Base-by-base conservation (phyloP, 2,113 vertebrate species). In the Cyanoramphus novaezelandiae region DNA sequence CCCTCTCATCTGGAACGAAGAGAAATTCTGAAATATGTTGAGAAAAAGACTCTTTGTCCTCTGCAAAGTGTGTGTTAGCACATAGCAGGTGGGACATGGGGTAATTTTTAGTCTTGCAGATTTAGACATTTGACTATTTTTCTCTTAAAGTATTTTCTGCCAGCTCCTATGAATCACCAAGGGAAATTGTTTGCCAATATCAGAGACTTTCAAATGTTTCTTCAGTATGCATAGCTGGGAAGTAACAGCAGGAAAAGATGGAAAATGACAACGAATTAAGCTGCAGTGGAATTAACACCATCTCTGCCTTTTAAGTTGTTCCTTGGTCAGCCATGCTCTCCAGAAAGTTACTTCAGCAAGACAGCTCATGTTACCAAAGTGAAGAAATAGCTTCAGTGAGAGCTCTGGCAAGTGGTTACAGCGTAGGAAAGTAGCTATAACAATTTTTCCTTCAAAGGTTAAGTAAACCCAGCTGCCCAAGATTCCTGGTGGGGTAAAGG, bases 81-180 rank as follows among this genome's bases (percentile, higher is more conserved):
- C 16, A 46, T 20, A n/a, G 14, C 27, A 25, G 41, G 5, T 23
- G 20, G 35, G 39, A 43, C 6, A 75, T 0, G 0, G 31, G 24
- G 2, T 18, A 55, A 90, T 80, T 82, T 87, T 59, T n/a, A 44
- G 7, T 76, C 50, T 80, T 60, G 19, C 5, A 69, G 25, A 53
- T 92, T 76, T 50, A 77, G 39, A 47, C 12, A 59, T 53, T 77
- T 77, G 27, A 44, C 24, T 86, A 9, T 68, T 62, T 35, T n/a
- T 70, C 29, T 70, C 41, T 65, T 68, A 31, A 41, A 81, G 33
- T 24, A 28, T 49, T 87, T 88, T 27, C 67, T 85, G 10, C 14
- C 25, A 41, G 8, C 18, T 68, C 28, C 17, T 37, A 16, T 46
- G 52, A 79, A 33, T 21, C 13, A n/a, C 23, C 23, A 82, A 21